Conservation (phyloP, 2,113 vertebrate genomes). For the Falco punctatus region DNA sequence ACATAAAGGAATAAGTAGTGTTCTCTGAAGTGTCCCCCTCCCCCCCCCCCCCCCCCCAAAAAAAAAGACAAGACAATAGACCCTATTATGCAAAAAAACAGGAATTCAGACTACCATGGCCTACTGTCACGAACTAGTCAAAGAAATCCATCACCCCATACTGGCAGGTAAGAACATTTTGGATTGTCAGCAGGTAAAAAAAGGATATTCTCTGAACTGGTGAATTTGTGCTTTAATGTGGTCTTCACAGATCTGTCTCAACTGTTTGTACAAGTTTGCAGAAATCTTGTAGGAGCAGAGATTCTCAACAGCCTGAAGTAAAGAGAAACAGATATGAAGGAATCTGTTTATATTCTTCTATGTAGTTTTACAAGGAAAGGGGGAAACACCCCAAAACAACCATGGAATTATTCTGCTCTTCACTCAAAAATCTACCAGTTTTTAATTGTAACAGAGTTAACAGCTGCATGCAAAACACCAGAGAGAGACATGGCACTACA, state of each 20-base stretch:
- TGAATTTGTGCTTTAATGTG: conserved; percentile 99
- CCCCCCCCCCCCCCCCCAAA: background rate
- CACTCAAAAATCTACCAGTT: background rate
- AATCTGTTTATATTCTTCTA: background rate
- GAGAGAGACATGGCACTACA: background rate
- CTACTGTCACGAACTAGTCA: background rate
- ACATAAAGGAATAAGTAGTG: background rate
- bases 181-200: background rate
- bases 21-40: background rate
- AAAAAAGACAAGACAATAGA: background rate
- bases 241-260: conserved; percentile 96
- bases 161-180: background rate
- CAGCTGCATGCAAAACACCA: background rate
- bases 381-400: background rate
- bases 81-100: background rate
- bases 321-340: conserved; percentile 17
- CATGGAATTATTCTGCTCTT: background rate
- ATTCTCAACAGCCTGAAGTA: conserved; percentile 94
- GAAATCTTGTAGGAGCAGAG: conserved; percentile 99
- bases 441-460: background rate
- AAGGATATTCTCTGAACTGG: conserved; percentile 99
- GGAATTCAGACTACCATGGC: background rate
- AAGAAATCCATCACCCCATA: background rate
- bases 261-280: conserved; percentile 96
- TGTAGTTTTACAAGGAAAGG: background rate